Conservation (phyloP, 1,140 invertebrate genomes). For the Drosophila bocki region DNA sequence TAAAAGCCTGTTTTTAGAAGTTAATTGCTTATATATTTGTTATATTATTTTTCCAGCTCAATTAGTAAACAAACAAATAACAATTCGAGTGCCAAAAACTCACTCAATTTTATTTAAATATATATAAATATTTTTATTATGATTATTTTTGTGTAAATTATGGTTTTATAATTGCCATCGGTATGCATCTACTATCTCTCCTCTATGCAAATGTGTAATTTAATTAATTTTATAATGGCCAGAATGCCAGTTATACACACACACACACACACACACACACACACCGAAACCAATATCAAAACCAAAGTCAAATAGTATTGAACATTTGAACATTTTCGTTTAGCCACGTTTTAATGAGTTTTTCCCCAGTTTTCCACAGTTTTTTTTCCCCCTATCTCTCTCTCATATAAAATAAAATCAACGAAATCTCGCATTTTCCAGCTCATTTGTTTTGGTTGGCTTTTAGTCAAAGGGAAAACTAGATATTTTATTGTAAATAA, state of each 20-base stretch:
- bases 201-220: constrained; percentile 14
- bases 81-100: not conserved
- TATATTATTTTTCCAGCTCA: not conserved
- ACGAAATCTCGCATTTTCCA: not conserved
- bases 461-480: not conserved
- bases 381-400: too few species aligned
- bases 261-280: not conserved
- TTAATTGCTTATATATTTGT: not conserved
- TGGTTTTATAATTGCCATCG: constrained; percentile 22
- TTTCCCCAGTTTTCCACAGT: not conserved
- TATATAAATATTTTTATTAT: too few species aligned
- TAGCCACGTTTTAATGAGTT: constrained; percentile 35
- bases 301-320: constrained; percentile 42
- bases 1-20: too few species aligned
- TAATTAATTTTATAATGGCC: constrained; percentile 43
- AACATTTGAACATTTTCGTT: constrained; percentile 19
- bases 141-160: constrained; percentile 13
- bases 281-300: constrained; percentile 23
- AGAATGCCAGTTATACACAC: constrained; percentile 3
- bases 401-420: not conserved
- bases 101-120: too few species aligned
- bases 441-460: not conserved
- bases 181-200: constrained; percentile 2
- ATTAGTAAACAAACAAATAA: constrained; percentile 12
- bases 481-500: constrained; percentile 4